Evolutionary conservation across 1,140 invertebrate species (phyloP), one percentile per base, ranked within the genome.

Genomic region (Drosophila tristis): DNA sequence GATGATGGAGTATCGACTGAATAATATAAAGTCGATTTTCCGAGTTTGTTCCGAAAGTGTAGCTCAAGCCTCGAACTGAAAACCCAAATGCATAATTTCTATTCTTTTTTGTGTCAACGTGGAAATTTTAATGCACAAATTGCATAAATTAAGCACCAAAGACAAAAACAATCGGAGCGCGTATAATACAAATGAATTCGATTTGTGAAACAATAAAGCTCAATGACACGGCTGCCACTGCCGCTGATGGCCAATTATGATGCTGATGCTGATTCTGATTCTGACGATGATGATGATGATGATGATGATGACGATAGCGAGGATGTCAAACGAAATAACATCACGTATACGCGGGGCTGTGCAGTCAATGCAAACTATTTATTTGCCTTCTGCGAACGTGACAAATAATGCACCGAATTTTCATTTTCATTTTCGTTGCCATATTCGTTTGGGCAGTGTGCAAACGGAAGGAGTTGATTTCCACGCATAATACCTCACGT

Each of bases 181-280:
- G 65, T 53, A 63, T 77, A 82, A 87, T 87, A 87, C 82, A 87
- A 87, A 87, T 87, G 84, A 89, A 87, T 87, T 87, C 84, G 84
- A 87, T 87, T 87, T 87, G 82, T 66, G 75, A 82, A 87, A 87
- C 84, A 87, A 87, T 89, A 82, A 87, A 78, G 84, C 84, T 75
- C 82, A 89, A 89, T 87, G 84, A 60, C 48, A 35, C 54, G 55
- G 65, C 81, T 31, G 64, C 58, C 49, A 54, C 77, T 78, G 57
- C 75, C 78, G 81, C 62, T 89, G 78, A 74, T 62, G 75, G 73
- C 50, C 73, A 68, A 76, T 67, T 48, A 39, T 61, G 58, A 50
- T 51, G 35, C 20, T 31, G 44, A 29, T 59, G 5, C 11, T 16
- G 4, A 49, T 48, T 20, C 20, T 20, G 20, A 16, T 16, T 16